phyloP scores from a whole-genome alignment of 2,888 invertebrate species.

The Celastrina argiolus region DNA sequence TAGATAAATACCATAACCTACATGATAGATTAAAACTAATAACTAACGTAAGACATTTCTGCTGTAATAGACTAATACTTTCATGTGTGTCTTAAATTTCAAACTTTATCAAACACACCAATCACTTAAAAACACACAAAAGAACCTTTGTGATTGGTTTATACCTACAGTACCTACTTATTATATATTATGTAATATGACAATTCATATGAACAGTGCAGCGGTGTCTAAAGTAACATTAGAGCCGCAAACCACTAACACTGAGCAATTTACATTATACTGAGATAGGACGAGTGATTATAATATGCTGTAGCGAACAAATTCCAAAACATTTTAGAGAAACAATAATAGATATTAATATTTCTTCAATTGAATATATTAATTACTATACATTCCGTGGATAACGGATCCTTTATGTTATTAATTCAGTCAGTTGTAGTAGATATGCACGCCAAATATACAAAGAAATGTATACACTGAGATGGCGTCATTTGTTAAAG shows the following conservation, averaged over 20 bases:
- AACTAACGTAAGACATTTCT: constrained; percentile 15
- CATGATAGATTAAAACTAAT: constrained; percentile 19
- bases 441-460: background rate
- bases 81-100: background rate
- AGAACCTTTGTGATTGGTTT: background rate
- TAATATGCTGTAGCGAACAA: background rate
- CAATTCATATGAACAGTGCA: background rate
- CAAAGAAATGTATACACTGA: background rate
- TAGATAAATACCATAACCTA: constrained; percentile 43
- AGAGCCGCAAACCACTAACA: background rate
- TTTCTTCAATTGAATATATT: background rate
- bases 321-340: background rate
- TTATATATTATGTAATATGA: too few species aligned
- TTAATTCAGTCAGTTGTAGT: background rate
- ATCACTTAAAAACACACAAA: background rate
- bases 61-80: constrained; percentile 21
- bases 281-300: background rate
- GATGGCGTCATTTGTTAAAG: background rate
- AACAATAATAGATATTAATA: background rate
- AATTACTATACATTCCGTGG: background rate
- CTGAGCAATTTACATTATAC: background rate
- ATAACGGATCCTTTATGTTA: background rate
- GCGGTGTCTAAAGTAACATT: background rate
- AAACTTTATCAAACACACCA: background rate
- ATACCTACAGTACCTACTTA: background rate